Conservation (phyloP, 92 coral and sea anemone genomes). For the Zoanthus solanderi region DNA sequence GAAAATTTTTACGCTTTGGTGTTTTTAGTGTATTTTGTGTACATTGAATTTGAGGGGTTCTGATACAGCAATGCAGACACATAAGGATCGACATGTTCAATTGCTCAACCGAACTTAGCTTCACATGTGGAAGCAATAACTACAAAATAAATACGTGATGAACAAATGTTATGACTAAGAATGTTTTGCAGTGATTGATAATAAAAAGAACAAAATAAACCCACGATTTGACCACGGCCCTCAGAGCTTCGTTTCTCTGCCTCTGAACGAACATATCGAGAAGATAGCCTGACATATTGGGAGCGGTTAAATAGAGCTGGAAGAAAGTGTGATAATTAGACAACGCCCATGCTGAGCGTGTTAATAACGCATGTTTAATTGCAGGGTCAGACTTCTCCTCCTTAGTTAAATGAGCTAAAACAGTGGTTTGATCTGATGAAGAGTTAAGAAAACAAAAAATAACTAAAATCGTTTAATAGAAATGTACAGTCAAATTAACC, state of each 20-base stretch:
- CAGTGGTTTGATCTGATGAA: conserved; percentile 77
- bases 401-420: conserved; percentile 77
- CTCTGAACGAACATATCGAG: conserved; percentile 97
- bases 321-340: conserved; percentile 99
- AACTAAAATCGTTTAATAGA: background rate
- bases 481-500: too few species aligned
- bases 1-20: too few species aligned
- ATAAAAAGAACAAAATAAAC: conserved; percentile 80
- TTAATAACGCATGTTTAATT: conserved; percentile 87
- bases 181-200: background rate
- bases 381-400: conserved; percentile 88
- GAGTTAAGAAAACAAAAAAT: conserved; percentile 22
- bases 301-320: conserved; percentile 97
- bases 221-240: conserved; percentile 99
- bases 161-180: background rate
- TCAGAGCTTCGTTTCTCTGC: conserved; percentile 91
- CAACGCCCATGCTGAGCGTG: conserved; percentile 99
- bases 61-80: too few species aligned
- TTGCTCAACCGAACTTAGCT: too few species aligned
- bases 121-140: too few species aligned
- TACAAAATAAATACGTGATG: too few species aligned
- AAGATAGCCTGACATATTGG: conserved; percentile 99
- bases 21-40: too few species aligned
- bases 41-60: too few species aligned
- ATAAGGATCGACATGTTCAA: too few species aligned